Base-by-base conservation (phyloP, 2,888 invertebrate genomes). In the Chymomyza caudatula region DNA sequence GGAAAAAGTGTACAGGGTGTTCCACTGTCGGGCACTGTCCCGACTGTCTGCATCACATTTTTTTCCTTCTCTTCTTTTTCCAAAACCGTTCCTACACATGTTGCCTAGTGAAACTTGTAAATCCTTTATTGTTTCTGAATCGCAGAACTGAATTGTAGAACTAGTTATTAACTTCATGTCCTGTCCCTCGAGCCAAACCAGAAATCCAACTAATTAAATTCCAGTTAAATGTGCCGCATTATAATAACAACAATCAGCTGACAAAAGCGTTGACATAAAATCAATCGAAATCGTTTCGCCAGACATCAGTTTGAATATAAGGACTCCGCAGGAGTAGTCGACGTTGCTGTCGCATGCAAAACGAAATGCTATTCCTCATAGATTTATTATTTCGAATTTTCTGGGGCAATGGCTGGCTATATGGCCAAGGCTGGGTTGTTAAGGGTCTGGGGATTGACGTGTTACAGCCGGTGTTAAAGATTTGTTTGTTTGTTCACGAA, bases 311-410 rank as follows among this genome's bases (percentile, higher is more conserved):
- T 11, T 11, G 29, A 37, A 8, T 3, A 11, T n/a, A n/a, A n/a
- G 11, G 2, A 37, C 29, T 11, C 29, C 3, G 11, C 4, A 37
- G 29, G n/a, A n/a, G n/a, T 11, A 37, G 29, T 37, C 3, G 1
- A 37, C 29, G 29, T 11, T 11, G 3, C 29, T 37, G 29, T 37
- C 29, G 29, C 29, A 37, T 37, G 29, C 11, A 11, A 1, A 11
- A 37, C 11, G 2, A 4, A 37, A 37, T 37, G 11, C 29, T 37
- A 37, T 37, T 37, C 29, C 8, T 37, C 29, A 37, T 37, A 37
- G 29, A 37, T 37, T 66, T 72, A 65, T 67, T 70, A 73, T 70
- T 85, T 81, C 71, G 77, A 86, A 86, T 75, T 84, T 83, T 83
- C 85, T 86, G 82, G 85, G 82, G 67, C 86, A 84, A 62, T 63